Evolutionary conservation across 1,140 invertebrate species (phyloP).

Genomic region (Drosophila carrolli): DNA sequence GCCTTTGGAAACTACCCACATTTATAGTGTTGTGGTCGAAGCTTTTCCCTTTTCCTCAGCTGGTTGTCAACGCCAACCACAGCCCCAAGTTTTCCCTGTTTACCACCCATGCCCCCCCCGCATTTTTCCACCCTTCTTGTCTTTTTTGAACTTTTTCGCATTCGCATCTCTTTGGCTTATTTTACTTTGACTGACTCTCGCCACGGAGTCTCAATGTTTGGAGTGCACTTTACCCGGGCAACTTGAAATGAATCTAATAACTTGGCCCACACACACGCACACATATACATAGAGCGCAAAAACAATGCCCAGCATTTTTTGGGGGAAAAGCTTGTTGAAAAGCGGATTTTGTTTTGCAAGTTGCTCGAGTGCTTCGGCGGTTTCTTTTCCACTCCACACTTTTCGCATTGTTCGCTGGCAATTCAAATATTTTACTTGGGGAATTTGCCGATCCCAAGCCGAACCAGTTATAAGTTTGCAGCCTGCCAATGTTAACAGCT

Average conservation of each 20-base stretch:
- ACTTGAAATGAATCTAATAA: conserved; percentile 83
- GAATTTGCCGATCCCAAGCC: conserved; percentile 38
- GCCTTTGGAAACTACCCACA: conserved; percentile 70
- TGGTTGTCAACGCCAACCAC: conserved; percentile 73
- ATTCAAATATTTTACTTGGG: conserved; percentile 78
- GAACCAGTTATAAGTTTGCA: conserved; percentile 62
- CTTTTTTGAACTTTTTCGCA: conserved; percentile 31
- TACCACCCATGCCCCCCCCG: not conserved
- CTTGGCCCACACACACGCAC: conserved; percentile 48
- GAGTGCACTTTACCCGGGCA: conserved; percentile 74
- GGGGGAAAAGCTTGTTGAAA: conserved; percentile 34
- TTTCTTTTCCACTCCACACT: conserved; percentile 54
- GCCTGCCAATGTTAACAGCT: conserved; percentile 75
- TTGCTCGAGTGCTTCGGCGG: conserved; percentile 71
- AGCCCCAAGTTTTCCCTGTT: conserved; percentile 33
- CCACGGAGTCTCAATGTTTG: conserved; percentile 62
- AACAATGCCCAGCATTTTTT: conserved; percentile 43
- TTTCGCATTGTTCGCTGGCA: conserved; percentile 65
- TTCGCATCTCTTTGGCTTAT: conserved; percentile 53
- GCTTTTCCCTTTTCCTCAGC: conserved; percentile 38
- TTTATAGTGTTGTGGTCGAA: conserved; percentile 76
- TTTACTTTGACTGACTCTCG: conserved; percentile 72
- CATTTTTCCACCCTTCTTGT: not conserved
- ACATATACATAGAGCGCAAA: conserved; percentile 20
- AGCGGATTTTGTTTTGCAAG: conserved; percentile 70